These are phyloP conservation scores for Gobionotothen gibberifrons DNA, from an alignment of 2,797 vertebrate species.

Conservation along the genomic window DNA sequence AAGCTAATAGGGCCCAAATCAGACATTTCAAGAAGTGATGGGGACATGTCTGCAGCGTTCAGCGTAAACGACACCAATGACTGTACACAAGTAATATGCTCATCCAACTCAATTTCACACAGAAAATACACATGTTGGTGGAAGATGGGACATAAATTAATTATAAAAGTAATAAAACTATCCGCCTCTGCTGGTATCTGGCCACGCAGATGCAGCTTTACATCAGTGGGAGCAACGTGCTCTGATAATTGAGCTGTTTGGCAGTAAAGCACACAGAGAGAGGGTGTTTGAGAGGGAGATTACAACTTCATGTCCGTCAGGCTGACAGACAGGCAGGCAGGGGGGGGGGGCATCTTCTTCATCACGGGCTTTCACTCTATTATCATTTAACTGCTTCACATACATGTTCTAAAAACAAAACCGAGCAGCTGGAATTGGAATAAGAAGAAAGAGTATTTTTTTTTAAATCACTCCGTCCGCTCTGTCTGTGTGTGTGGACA, in stretches of 20 bases:
- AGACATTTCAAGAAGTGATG: no score
- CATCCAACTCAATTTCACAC: no score
- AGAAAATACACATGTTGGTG: no score
- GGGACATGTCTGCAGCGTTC: no score
- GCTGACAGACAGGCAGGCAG: not conserved
- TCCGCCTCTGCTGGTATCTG: no score
- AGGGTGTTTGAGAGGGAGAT: not conserved
- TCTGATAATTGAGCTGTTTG: not conserved
- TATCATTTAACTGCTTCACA: slow-evolving; percentile 5
- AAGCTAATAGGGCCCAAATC: no score
- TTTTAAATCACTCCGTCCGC: slow-evolving; percentile 6
- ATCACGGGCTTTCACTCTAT: slow-evolving; percentile 10
- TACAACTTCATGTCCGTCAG: not conserved
- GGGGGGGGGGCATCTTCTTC: slow-evolving; percentile 20
- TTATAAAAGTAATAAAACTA: no score
- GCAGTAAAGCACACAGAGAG: not conserved
- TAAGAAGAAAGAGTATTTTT: slow-evolving; percentile 21
- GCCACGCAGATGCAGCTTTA: no score
- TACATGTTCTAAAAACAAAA: slow-evolving; percentile 13
- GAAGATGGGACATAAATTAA: no score
- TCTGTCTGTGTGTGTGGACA: not conserved
- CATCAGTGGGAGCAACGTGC: no score
- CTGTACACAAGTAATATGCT: no score
- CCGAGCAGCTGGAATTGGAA: not conserved
- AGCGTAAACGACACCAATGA: no score